Base-by-base conservation (phyloP, 2,888 invertebrate species). In the Daptonema setosum region DNA sequence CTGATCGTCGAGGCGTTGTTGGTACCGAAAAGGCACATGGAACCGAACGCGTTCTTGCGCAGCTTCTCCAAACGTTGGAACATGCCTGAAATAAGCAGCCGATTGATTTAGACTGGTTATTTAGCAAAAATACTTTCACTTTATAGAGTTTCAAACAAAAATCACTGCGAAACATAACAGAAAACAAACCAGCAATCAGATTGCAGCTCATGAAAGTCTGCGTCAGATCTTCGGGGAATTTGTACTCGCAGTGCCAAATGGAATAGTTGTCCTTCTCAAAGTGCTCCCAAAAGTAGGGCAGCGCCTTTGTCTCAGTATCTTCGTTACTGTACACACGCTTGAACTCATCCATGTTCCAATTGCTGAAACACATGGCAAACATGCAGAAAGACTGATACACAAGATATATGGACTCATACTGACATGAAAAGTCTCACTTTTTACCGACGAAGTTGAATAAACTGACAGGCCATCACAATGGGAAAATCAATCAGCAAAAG, bases 161-260 rank as follows among this genome's bases (percentile, higher is more conserved):
- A n/a, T n/a, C n/a, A n/a, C n/a, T n/a, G n/a, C n/a, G n/a, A n/a
- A n/a, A n/a, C n/a, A n/a, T n/a, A n/a, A n/a, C n/a, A n/a, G n/a
- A n/a, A n/a, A n/a, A 66, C 73, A 65, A 67, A 82, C 83, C 87
- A 61, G 84, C 80, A 71, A 97, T 90, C 58, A 97, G 81, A 77
- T 99, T 99, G 75, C 91, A 90, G 72, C 87, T 88, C 95, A 95
- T 95, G 78, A 91, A 95, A 51, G 84, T 81, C 74, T 86, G 84
- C 62, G 82, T 78, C 26, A 95, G 79, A 72, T 97, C 93, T 52
- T 87, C 78, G 59, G 83, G 83, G 75, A 86, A 95, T 75, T 91
- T 90, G 79, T 97, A 97, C 78, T 93, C 90, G 55, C 87, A 83
- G 62, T 79, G 81, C 97, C 97, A 97, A 74, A 97, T 87, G 60